Evolutionary conservation across 2,113 vertebrate species (phyloP), one percentile per base, ranked within the genome.

Genomic region (Grammomys surdaster): DNA sequence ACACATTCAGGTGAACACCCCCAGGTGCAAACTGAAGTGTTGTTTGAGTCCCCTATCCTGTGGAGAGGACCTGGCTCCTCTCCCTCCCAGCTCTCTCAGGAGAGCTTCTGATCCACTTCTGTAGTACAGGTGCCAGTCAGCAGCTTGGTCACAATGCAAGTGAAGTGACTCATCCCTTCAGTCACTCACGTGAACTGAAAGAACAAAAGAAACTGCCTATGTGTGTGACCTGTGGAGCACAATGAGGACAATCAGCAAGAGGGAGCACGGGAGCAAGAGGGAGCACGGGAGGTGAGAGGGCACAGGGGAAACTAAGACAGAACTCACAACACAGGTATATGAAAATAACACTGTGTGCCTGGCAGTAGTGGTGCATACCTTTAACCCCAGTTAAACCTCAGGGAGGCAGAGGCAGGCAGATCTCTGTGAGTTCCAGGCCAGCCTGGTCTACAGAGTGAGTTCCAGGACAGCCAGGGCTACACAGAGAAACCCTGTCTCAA

Each of bases 1-100:
- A 98, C 97, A 98, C 98, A 93, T 95, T 97, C 22, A 16, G 22
- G 81, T 28, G 20, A 24, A 98, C 97, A 98, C 98, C 92, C 95
- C 97, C n/a, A 28, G 6, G n/a, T 28, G 36, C 33, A 54, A 40
- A 60, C n/a, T 63, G 16, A 98, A 96, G 96, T 91, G 98, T 97
- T 98, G 98, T 98, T 98, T 97, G 95, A 98, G 98, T 98, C 98
- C 98, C 97, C 69, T 93, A 97, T 98, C 92, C 98, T 73, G 58
- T 46, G 97, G 95, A 95, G 96, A 75, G 88, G 46, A 65, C 40
- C 76, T 88, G 40, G 67, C 31, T 56, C 17, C 7, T 56, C 51
- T 70, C 28, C 56, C 46, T 77, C 73, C 70, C 46, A 31, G 16
- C 67, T 40, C 65, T 95, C 96, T 97, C 94, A 95, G 91, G 48